Base-by-base conservation (phyloP, 2,888 invertebrate genomes). In the Caprella mutica region DNA sequence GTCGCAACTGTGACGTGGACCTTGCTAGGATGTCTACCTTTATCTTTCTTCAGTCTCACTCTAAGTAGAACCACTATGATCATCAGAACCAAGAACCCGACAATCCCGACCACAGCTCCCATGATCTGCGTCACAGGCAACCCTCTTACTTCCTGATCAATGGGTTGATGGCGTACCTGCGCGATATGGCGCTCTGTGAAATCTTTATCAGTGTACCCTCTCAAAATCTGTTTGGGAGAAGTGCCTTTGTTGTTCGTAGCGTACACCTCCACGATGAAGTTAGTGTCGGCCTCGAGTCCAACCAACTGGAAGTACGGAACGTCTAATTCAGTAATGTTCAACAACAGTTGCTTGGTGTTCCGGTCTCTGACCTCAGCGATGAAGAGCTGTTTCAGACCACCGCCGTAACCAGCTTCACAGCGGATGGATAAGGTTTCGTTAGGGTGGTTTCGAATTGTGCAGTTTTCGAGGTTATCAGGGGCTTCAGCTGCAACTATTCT, bases 401-500 rank as follows among this genome's bases (percentile, higher is more conserved):
- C 65, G 39, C 61, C 65, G 24, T 59, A 61, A 21, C 61, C 65
- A 2, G 65, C 39, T 29, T 30, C 30, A 52, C 65, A 65, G 12
- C 26, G 8, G 14, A 65, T 51, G 29, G 46, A 27, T 17, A 65
- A 51, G 9, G 58, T 33, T 33, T 58, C 61, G 17, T 58, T 59
- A 21, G 61, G 61, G 29, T 58, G 58, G 42, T 65, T 65, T 17
- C 33, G 46, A 14, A 65, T 48, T 21, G 51, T 48, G 52, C 65
- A 65, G 44, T 57, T 56, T 8, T 52, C 56, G 21, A 57, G 61
- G 23, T 48, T 43, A n/a, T 59, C 61, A 3, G 65, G 65, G 1
- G 56, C 54, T 1, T 61, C 65, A 21, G 65, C 56, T 52, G 90
- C 86, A 68, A 91, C 89, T 66, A 91, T 87, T 71, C 89, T 89